Conservation (phyloP, 2,888 invertebrate genomes). For the Lobophora halterata region DNA sequence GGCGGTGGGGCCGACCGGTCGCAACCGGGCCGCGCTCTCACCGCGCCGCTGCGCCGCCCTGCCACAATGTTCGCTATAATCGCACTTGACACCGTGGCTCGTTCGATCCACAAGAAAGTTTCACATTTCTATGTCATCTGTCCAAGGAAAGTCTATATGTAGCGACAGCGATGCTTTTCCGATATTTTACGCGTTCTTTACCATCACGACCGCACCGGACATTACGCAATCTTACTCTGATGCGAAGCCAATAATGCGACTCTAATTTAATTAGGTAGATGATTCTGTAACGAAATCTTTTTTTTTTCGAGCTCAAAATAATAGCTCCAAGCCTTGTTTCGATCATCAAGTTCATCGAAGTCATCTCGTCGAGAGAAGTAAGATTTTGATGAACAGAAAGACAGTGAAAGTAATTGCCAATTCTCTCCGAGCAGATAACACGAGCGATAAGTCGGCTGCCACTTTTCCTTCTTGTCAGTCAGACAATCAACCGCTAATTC, state of each 20-base stretch:
- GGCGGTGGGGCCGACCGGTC: slow-evolving; percentile 77
- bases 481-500: slow-evolving; percentile 57
- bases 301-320: slow-evolving; percentile 3
- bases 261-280: slow-evolving; percentile 71
- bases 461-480: slow-evolving; percentile 56
- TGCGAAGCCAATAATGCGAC: slow-evolving; percentile 51
- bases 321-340: slow-evolving; percentile 32
- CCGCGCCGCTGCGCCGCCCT: slow-evolving; percentile 52
- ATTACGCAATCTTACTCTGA: slow-evolving; percentile 20
- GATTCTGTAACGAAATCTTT: slow-evolving; percentile 48
- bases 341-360: slow-evolving; percentile 22
- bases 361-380: slow-evolving; percentile 19
- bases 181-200: slow-evolving; percentile 31
- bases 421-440: slow-evolving; percentile 54
- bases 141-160: slow-evolving; percentile 48
- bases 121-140: slow-evolving; percentile 71
- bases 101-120: slow-evolving; percentile 74
- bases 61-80: slow-evolving; percentile 67
- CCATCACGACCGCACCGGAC: slow-evolving; percentile 35
- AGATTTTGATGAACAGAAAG: slow-evolving; percentile 49
- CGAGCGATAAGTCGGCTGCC: slow-evolving; percentile 51
- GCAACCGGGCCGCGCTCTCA: slow-evolving; percentile 78
- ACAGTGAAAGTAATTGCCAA: slow-evolving; percentile 60
- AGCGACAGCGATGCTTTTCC: slow-evolving; percentile 32
- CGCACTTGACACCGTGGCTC: slow-evolving; percentile 76